Evolutionary conservation across 2,888 invertebrate species (phyloP), one percentile per base, ranked within the genome.

Genomic region (Stenchaetothrips biformis): DNA sequence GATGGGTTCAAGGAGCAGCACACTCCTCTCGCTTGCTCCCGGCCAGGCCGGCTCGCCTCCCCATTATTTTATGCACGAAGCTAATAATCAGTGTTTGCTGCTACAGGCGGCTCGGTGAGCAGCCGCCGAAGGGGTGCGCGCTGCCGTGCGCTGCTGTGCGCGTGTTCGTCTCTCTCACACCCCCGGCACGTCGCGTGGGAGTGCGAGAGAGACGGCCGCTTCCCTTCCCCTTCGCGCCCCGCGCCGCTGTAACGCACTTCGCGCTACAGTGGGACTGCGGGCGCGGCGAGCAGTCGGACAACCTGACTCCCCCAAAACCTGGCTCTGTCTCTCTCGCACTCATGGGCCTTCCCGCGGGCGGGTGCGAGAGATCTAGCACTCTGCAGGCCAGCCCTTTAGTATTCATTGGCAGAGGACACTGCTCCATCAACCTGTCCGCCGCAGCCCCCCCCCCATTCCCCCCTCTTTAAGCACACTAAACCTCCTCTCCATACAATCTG

Each of bases 31-130:
- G 4, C 13, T 18, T 13, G 18, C 18, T 18, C 11, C 53, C 53
- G 13, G 4, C 13, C 13, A 53, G 16, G 13, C 18, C 18, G 18
- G 4, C 13, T 9, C 25, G 25, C 21, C 67, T 25, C 67, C 67
- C 25, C 11, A 74, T 74, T 74, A 74, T 74, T 74, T 74, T 74
- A 74, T 74, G 67, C 67, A 25, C 67, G 67, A 74, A 74, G 67
- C 67, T 74, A 74, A 74, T 74, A 74, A 74, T 74, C 67, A 74
- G 67, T 74, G 67, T 25, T 74, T 25, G 67, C 21, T 74, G 67
- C 11, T 25, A 59, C 67, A 74, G 25, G 37, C 37, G 37, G 37
- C 37, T 37, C 37, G 37, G 37, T 37, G 37, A 13, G 16, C 4
- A 53, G 53, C 53, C 4, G 53, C 13, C 53, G 18, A 18, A 53